phyloP scores from a whole-genome alignment of 2,797 vertebrate genomes.

The Pangasius macronema region DNA sequence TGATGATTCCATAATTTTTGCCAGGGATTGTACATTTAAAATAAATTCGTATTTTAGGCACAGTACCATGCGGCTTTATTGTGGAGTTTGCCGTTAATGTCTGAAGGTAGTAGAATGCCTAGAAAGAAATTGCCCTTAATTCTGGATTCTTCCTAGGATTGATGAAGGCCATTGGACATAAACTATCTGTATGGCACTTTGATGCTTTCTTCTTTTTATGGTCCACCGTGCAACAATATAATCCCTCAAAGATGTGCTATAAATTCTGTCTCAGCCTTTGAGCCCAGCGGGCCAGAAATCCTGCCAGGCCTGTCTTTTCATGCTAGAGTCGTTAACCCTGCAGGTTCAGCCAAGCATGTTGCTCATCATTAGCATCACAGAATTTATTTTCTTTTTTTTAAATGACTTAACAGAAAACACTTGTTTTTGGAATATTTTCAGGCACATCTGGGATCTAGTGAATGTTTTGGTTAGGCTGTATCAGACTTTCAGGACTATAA shows the following conservation, averaged over 20 bases:
- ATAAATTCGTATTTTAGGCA: constrained; percentile 24
- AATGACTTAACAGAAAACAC: neutral
- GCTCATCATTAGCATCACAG: constrained; percentile 25
- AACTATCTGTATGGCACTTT: constrained; percentile 58
- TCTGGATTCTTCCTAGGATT: constrained; percentile 47
- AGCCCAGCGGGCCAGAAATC: constrained; percentile 51
- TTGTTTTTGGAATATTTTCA: neutral
- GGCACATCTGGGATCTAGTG: neutral
- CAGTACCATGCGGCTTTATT: constrained; percentile 24
- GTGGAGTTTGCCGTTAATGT: constrained; percentile 35
- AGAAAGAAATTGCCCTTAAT: constrained; percentile 51
- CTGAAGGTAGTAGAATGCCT: constrained; percentile 51
- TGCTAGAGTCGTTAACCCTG: constrained; percentile 50
- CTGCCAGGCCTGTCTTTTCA: constrained; percentile 49
- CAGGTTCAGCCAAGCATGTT: constrained; percentile 35
- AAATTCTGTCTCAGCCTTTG: constrained; percentile 56
- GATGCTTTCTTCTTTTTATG: constrained; percentile 51
- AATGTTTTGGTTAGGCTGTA: neutral
- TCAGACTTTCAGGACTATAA: neutral
- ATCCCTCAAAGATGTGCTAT: constrained; percentile 49
- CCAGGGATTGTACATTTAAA: neutral
- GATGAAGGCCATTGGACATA: constrained; percentile 48
- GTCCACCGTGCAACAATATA: constrained; percentile 49
- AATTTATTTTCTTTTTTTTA: neutral
- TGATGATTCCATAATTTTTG: too few relatives aligned